These are phyloP conservation scores for Leptarthrus brevirostris DNA, from an alignment of 2,888 invertebrate genomes.

Conservation along the genomic window DNA sequence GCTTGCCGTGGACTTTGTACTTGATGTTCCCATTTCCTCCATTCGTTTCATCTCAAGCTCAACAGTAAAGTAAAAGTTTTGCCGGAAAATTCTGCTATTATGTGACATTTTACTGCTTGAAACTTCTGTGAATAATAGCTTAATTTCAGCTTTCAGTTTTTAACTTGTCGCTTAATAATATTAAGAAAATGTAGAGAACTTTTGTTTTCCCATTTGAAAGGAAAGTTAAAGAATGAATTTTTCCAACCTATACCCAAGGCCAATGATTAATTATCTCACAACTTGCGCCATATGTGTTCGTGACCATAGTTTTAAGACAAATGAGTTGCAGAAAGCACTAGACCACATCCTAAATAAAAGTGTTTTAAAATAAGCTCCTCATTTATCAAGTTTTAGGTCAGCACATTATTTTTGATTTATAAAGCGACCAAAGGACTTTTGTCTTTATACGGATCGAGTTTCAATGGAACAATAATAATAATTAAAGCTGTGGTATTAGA, in stretches of 20 bases:
- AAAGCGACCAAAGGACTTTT: no score
- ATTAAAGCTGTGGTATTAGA: no score
- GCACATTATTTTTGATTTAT: conserved; percentile 41
- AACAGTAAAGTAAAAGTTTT: no score
- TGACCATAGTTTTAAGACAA: conserved; percentile 38
- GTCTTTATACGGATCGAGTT: no score
- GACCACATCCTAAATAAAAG: conserved; percentile 17
- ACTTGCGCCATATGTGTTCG: conserved; percentile 18
- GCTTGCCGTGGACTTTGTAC: no score
- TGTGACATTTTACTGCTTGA: no score
- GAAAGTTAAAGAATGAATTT: conserved; percentile 6
- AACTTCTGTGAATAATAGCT: no score
- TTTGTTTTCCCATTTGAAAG: not conserved
- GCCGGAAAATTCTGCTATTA: no score
- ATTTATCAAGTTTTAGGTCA: conserved; percentile 42
- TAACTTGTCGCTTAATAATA: not conserved
- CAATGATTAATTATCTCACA: conserved; percentile 30
- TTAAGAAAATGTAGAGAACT: conserved; percentile 1
- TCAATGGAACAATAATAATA: no score
- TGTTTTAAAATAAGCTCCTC: conserved; percentile 41
- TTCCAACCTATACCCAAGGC: conserved; percentile 8
- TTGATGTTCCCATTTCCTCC: no score
- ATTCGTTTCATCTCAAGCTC: no score
- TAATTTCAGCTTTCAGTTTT: no score
- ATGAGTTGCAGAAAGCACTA: conserved; percentile 31